Conservation (phyloP, 2,888 invertebrate species). For the Cataglyphis rosenhaueri region DNA sequence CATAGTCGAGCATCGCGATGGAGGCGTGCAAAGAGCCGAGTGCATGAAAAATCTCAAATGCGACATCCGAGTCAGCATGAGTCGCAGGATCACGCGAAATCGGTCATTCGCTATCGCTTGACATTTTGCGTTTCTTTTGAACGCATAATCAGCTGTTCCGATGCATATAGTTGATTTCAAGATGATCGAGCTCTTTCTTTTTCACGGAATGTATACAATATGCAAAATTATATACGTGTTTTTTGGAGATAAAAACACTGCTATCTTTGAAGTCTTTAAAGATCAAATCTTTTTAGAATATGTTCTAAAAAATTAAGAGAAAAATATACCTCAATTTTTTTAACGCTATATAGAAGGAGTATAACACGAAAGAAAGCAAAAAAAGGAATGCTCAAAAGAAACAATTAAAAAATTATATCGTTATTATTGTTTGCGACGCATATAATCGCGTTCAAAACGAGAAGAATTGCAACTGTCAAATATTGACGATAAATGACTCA, state of each 20-base stretch:
- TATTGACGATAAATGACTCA: slow-evolving; percentile 11
- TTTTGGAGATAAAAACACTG: not conserved
- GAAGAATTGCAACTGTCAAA: slow-evolving; percentile 10
- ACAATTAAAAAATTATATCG: not conserved
- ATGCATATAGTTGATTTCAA: not conserved
- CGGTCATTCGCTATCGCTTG: slow-evolving; percentile 22
- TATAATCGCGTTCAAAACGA: not conserved
- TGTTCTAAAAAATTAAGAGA: not conserved
- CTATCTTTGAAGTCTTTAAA: not conserved
- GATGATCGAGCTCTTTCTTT: not conserved
- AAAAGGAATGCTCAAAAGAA: not conserved
- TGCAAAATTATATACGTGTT: not conserved
- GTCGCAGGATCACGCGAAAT: slow-evolving; percentile 26
- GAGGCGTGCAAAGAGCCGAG: slow-evolving; percentile 23
- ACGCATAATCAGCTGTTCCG: not conserved
- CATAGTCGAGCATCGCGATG: slow-evolving; percentile 58
- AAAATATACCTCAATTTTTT: not conserved
- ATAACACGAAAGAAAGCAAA: not conserved
- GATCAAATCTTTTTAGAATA: not conserved
- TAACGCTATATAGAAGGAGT: not conserved
- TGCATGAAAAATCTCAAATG: slow-evolving; percentile 47
- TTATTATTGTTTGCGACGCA: not conserved
- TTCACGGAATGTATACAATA: not conserved
- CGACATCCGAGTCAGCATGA: slow-evolving; percentile 43
- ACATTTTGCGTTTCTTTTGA: slow-evolving; percentile 7